These are phyloP conservation scores for Brachionus rubens DNA, from an alignment of 1,140 invertebrate species.

Conservation along the genomic window DNA sequence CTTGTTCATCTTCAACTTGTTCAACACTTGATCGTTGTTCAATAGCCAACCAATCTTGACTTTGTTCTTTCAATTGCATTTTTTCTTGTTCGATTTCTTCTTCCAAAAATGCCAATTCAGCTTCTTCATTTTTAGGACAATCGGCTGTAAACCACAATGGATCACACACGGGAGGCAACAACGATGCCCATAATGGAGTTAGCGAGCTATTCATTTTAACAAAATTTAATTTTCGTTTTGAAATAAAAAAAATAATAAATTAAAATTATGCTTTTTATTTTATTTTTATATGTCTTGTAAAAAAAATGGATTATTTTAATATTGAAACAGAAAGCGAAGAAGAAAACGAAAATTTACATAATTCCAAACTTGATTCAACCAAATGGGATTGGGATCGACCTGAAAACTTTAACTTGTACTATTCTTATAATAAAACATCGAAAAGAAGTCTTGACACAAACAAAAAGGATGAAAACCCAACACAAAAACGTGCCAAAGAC, in stretches of 20 bases:
- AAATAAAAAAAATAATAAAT: not conserved
- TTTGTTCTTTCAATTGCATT: conserved; percentile 42
- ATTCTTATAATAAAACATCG: not conserved
- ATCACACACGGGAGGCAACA: conserved; percentile 34
- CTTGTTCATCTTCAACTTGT: conserved; percentile 39
- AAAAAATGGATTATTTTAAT: conserved; percentile 21
- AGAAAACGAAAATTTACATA: not conserved
- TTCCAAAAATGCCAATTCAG: conserved; percentile 32
- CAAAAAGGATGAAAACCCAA: not conserved
- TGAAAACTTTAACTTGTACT: conserved; percentile 26
- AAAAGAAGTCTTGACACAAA: not conserved
- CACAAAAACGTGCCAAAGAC: not conserved
- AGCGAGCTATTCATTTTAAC: conserved; percentile 42
- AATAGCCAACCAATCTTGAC: conserved; percentile 31
- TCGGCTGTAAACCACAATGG: conserved; percentile 42
- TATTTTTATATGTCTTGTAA: not conserved
- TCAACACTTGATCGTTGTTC: conserved; percentile 24
- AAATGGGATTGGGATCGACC: conserved; percentile 34
- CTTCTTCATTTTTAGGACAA: conserved; percentile 37
- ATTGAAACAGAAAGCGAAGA: conserved; percentile 26
- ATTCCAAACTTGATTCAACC: not conserved
- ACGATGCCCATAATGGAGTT: conserved; percentile 11
- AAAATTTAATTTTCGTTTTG: no score
- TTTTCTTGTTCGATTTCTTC: conserved; percentile 44
- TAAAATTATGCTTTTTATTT: not conserved